These are phyloP conservation scores for Pampusana beccarii DNA, from an alignment of 2,113 vertebrate genomes.

Conservation along the genomic window DNA sequence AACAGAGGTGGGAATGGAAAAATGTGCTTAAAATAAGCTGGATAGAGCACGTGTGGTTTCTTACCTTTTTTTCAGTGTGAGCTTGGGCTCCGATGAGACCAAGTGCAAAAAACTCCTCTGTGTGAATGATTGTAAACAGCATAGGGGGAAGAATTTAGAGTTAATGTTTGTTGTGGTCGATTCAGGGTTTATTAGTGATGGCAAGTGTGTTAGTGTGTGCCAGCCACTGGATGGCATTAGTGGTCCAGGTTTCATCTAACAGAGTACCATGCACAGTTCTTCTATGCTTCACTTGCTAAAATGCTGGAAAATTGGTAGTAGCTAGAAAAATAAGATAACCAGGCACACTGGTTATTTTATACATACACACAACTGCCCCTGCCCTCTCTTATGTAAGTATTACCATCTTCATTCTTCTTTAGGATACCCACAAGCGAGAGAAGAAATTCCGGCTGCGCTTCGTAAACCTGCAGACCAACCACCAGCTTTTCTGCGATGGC, in stretches of 20 bases:
- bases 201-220: not conserved
- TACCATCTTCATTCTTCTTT: not conserved
- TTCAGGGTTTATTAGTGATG: not conserved
- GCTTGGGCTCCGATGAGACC: not conserved
- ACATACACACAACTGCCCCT: not conserved
- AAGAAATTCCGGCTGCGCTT: not conserved
- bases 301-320: not conserved
- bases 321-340: not conserved
- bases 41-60: not conserved
- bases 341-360: not conserved
- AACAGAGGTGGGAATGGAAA: not conserved
- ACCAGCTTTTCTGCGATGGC: not conserved
- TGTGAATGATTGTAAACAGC: not conserved
- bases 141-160: accelerated
- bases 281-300: not conserved
- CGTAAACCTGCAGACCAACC: not conserved
- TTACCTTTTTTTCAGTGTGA: not conserved
- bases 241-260: not conserved
- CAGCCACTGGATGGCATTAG: not conserved
- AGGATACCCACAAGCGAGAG: not conserved
- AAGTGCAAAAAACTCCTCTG: accelerated
- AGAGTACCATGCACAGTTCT: not conserved
- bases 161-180: not conserved
- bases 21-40: not conserved
- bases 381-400: not conserved